A percentile compares a stretch with the other conserved stretches of the same genome.
These are phyloP conservation scores for Pomatostomus ruficeps DNA, from an alignment of 2,113 vertebrate genomes.

Conservation along the genomic window DNA sequence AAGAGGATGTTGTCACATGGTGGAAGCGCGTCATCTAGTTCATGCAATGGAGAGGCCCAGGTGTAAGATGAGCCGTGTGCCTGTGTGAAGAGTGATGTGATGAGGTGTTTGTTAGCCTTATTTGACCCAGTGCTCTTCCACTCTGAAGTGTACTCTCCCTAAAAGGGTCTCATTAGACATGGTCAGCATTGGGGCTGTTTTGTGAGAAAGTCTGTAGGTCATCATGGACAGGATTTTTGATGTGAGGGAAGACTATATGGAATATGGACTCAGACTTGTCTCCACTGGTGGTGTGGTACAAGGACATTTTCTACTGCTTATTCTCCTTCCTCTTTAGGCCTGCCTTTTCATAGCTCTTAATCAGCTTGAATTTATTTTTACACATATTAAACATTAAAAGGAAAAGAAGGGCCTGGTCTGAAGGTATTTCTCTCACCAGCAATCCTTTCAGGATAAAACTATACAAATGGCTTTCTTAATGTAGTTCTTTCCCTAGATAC, in stretches of 20 bases:
- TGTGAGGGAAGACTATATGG: not conserved
- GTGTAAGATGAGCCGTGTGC: not conserved
- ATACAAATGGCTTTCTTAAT: not conserved
- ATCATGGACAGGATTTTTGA: not conserved
- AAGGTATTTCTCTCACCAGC: not conserved
- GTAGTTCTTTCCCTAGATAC: not conserved
- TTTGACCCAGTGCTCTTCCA: not conserved
- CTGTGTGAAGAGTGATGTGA: not conserved
- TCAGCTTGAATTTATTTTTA: not conserved
- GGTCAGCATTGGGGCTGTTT: not conserved
- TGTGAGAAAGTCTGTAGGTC: not conserved
- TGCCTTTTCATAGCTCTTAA: not conserved
- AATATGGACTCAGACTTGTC: not conserved
- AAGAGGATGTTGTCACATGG: rapidly evolving
- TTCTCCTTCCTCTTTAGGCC: not conserved
- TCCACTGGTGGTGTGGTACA: not conserved
- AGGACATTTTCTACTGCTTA: not conserved
- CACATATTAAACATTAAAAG: not conserved
- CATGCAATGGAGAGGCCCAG: not conserved
- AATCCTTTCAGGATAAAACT: not conserved
- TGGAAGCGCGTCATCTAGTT: not conserved
- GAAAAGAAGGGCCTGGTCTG: not conserved
- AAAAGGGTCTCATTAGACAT: not conserved
- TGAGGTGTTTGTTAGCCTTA: not conserved
- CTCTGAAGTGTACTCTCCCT: not conserved